These are phyloP conservation scores for Agrochola litura DNA, from an alignment of 2,888 invertebrate genomes.

Conservation along the genomic window DNA sequence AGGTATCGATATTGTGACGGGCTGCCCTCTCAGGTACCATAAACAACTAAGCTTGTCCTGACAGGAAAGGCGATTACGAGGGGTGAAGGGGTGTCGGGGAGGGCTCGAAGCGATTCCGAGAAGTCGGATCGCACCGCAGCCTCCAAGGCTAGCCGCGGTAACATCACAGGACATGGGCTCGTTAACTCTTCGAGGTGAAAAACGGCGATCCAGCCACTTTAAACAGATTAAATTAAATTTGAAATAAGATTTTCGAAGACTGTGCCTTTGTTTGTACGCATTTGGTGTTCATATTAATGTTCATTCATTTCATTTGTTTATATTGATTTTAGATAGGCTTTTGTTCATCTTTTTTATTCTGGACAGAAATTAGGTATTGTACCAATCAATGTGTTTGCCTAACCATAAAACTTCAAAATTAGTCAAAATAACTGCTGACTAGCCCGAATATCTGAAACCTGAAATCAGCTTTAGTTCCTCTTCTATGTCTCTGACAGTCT, in stretches of 20 bases:
- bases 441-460: background rate
- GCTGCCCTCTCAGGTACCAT: conserved; percentile 63
- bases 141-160: conserved; percentile 85
- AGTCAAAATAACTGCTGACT: background rate
- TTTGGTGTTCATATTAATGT: conserved; percentile 26
- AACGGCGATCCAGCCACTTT: conserved; percentile 74
- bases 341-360: background rate
- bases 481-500: background rate
- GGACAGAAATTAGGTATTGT: background rate
- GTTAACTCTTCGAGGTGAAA: conserved; percentile 86
- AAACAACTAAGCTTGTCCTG: conserved; percentile 74
- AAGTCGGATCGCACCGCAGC: conserved; percentile 81
- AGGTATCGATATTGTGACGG: conserved; percentile 62
- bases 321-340: background rate
- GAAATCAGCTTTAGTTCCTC: background rate
- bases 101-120: conserved; percentile 82
- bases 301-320: conserved; percentile 7
- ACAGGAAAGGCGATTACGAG: conserved; percentile 79
- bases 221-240: conserved; percentile 81
- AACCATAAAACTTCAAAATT: background rate
- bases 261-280: conserved; percentile 18
- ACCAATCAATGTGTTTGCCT: background rate
- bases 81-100: conserved; percentile 71
- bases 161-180: conserved; percentile 85
- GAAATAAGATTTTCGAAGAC: conserved; percentile 68